A percentile compares a stretch with the other conserved stretches of the same genome.
Conservation (phyloP, 2,888 invertebrate genomes). For the Alcis repandata region DNA sequence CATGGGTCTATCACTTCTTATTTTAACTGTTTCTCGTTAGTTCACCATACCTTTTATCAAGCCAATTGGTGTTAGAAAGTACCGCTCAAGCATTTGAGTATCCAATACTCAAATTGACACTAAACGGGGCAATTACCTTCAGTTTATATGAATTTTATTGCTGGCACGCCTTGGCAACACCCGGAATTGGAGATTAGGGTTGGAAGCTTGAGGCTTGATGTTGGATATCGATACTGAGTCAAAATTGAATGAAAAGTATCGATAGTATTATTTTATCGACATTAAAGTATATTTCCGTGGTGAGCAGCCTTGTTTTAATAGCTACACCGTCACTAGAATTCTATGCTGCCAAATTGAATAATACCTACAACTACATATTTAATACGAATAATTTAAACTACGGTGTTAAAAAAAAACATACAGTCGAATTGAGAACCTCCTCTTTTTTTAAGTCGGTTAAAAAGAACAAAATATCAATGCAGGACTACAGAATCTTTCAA, state of each 20-base stretch:
- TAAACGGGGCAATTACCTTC: conserved; percentile 31
- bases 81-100: conserved; percentile 28
- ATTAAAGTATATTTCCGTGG: too few relatives aligned
- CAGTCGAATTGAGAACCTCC: too few relatives aligned
- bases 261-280: background rate
- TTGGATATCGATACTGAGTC: background rate
- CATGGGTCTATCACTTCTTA: background rate
- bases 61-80: conserved; percentile 17
- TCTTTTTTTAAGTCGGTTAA: too few relatives aligned
- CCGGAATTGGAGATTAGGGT: conserved; percentile 32
- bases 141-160: conserved; percentile 40
- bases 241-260: background rate
- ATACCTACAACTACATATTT: too few relatives aligned
- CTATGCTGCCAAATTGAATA: too few relatives aligned
- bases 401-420: too few relatives aligned
- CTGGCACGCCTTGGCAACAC: conserved; percentile 41
- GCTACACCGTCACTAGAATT: too few relatives aligned
- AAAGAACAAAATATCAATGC: too few relatives aligned
- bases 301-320: too few relatives aligned
- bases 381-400: too few relatives aligned
- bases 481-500: too few relatives aligned
- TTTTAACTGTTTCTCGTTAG: too few relatives aligned
- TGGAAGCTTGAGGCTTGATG: background rate
- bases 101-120: conserved; percentile 42
- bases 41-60: background rate